phyloP scores from a whole-genome alignment of 2,888 invertebrate species.

The Heliconius sara region DNA sequence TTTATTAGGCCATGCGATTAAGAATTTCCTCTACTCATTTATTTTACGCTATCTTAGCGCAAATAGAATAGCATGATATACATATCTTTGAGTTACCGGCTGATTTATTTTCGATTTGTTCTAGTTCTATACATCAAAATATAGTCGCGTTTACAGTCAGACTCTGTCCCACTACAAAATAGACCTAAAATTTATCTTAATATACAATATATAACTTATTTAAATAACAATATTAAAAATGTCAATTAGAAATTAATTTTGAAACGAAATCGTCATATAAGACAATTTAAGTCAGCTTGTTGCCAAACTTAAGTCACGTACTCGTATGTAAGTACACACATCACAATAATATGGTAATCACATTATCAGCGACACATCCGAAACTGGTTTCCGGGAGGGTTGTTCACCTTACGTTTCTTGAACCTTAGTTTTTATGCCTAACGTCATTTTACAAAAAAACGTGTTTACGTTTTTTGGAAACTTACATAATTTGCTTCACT shows the following conservation, averaged over 20 bases:
- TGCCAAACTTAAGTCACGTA: conserved; percentile 34
- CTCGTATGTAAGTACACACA: conserved; percentile 37
- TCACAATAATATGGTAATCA: conserved; percentile 53
- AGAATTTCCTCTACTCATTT: neutral
- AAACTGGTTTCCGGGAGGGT: conserved; percentile 54
- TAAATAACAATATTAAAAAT: neutral
- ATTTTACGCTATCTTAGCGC: neutral
- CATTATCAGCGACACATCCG: conserved; percentile 52
- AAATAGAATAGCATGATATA: neutral
- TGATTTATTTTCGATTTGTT: neutral
- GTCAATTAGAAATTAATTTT: neutral
- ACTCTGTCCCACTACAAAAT: neutral
- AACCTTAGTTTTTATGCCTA: conserved; percentile 49
- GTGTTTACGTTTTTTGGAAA: conserved; percentile 42
- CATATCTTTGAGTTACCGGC: neutral
- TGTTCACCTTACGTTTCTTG: conserved; percentile 53
- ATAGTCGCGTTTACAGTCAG: too few species aligned
- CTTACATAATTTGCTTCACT: conserved; percentile 26
- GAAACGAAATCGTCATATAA: neutral
- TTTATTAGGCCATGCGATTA: neutral
- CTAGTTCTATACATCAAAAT: too few species aligned
- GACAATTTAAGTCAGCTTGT: conserved; percentile 2
- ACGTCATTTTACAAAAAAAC: conserved; percentile 39
- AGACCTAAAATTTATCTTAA: neutral
- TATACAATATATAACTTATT: neutral